Conservation (phyloP, 2,113 vertebrate genomes). For the Thamnophis sirtalis region DNA sequence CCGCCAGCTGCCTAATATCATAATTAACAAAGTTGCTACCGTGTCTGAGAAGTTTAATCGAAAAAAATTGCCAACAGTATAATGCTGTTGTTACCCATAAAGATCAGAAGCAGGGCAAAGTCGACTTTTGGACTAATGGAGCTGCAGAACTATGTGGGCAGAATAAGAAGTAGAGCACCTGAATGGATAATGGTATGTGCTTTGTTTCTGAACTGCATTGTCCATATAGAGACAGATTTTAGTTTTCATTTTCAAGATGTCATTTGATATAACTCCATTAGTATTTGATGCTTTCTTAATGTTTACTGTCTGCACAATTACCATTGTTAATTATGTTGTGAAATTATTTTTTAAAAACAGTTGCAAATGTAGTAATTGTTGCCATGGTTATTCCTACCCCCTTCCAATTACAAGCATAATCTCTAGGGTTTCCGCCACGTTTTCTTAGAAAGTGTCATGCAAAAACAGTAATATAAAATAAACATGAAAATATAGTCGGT, state of each 20-base stretch:
- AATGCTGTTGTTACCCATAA: conserved; percentile 62
- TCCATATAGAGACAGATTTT: conserved; percentile 22
- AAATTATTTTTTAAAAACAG: conserved; percentile 12
- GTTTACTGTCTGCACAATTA: conserved; percentile 10
- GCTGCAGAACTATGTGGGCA: conserved; percentile 52
- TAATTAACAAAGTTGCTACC: conserved; percentile 80
- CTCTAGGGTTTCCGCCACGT: neutral
- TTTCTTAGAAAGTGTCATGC: conserved; percentile 8
- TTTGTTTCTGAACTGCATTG: conserved; percentile 41
- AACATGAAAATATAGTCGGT: accelerated
- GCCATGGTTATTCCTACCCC: neutral
- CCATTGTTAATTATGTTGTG: neutral
- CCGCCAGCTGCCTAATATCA: conserved; percentile 76
- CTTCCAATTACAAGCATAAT: conserved; percentile 3
- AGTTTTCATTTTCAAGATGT: conserved; percentile 38
- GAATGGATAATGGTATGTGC: conserved; percentile 69
- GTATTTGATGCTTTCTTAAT: neutral
- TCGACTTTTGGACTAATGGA: conserved; percentile 65
- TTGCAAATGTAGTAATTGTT: accelerated
- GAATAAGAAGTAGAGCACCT: conserved; percentile 49
- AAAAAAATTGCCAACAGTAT: conserved; percentile 68
- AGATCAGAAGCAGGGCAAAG: conserved; percentile 63
- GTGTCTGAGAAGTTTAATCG: conserved; percentile 75
- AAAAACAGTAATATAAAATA: neutral
- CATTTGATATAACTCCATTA: neutral